phyloP scores from a whole-genome alignment of 2,797 vertebrate genomes.

The Pseudotriccus pelzelni region DNA sequence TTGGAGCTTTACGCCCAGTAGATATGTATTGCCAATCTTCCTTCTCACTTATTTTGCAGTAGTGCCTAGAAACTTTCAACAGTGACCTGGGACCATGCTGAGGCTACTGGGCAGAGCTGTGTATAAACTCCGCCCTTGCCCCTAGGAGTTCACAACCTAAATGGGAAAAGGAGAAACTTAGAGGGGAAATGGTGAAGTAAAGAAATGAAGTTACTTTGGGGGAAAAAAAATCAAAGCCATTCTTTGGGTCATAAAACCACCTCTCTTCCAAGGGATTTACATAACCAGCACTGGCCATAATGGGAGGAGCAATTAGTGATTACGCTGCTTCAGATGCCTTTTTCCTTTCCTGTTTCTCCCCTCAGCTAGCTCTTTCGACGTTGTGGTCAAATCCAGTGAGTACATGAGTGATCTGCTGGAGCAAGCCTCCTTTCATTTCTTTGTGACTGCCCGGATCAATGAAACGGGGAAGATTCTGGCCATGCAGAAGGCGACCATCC shows the following conservation, averaged over 20 bases:
- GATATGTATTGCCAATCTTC: background rate
- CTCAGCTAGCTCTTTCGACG: slow-evolving; percentile 76
- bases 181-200: background rate
- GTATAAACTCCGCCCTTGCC: background rate
- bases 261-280: background rate
- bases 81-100: background rate
- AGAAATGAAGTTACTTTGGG: background rate
- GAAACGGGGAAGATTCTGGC: slow-evolving; percentile 86
- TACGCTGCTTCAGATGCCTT: background rate
- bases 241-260: rapidly evolving
- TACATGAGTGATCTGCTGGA: slow-evolving; percentile 91
- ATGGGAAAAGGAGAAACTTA: background rate
- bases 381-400: slow-evolving; percentile 75
- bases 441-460: slow-evolving; percentile 86
- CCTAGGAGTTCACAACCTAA: background rate
- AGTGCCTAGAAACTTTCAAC: background rate
- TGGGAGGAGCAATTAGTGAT: background rate
- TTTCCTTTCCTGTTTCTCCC: slow-evolving; percentile 24
- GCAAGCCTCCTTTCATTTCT: slow-evolving; percentile 92
- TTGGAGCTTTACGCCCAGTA: background rate
- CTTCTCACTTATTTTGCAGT: background rate
- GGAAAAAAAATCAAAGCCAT: background rate
- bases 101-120: background rate
- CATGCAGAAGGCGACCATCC: slow-evolving; percentile 80
- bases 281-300: background rate